Base-by-base conservation (phyloP, 1,140 invertebrate genomes). In the Coboldia fuscipes region DNA sequence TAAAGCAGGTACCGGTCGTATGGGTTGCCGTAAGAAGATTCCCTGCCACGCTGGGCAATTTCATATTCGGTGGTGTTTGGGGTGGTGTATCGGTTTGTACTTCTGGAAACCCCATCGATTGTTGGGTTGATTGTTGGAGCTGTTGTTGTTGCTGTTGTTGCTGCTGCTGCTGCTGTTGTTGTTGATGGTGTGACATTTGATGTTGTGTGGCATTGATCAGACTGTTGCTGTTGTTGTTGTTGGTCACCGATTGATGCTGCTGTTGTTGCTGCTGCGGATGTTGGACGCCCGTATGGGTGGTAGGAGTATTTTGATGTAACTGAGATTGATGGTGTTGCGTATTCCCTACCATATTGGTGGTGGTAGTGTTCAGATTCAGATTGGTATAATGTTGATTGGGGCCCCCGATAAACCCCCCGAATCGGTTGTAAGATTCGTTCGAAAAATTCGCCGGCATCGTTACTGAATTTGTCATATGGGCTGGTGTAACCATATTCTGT, bases 41-140 rank as follows among this genome's bases (percentile, higher is more conserved):
- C 55, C 56, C 67, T 47, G 62, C 70, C 46, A 75, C 72, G 49
- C 70, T 78, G 44, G 72, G 71, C 49, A 82, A 66, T 54, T 85
- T 88, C 74, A 85, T 80, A 57, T 81, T 86, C 51, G 83, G 83
- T 37, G 83, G 83, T 41, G 84, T 89, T 61, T 88, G 83, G 18
- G 83, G 84, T 41, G 83, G 84, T 39, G 84, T 89, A 54, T 54
- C 84, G 41, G 82, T 85, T 61, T 79, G 79, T 52, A 82, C 77
- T 51, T 82, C 80, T 47, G 76, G 78, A 65, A 81, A 82, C 51
- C 72, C 73, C 62, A 69, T 66, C 44, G 68, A 68, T 39, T 39
- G 54, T 55, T 38, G 43, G 37, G 45, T 45, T 30, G 44, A 46
- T 44, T 47, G 42, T 30, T 37, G 47, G 37, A 45, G 46, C 4